These are phyloP conservation scores for Tribolium madens DNA, from an alignment of 1,140 invertebrate genomes.

Conservation along the genomic window DNA sequence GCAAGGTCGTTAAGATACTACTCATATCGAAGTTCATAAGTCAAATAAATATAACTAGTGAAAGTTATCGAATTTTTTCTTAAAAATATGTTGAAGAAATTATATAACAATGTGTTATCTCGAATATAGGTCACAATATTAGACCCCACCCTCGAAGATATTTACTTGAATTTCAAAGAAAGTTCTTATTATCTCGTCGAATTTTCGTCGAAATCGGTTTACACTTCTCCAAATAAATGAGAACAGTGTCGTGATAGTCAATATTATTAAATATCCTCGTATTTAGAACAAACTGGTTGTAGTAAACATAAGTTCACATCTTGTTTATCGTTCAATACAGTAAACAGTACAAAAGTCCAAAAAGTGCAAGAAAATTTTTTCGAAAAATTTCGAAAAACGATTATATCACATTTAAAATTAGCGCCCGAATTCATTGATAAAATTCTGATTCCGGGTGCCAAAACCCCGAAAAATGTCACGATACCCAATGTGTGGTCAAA, in stretches of 20 bases:
- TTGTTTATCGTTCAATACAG: conserved; percentile 29
- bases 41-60: conserved; percentile 24
- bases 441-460: conserved; percentile 1
- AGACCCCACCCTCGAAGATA: conserved; percentile 5
- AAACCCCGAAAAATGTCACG: neutral
- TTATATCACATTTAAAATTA: conserved; percentile 14
- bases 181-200: neutral
- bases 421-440: conserved; percentile 29
- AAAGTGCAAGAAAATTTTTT: conserved; percentile 4
- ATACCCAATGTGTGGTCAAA: neutral
- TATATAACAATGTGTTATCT: conserved; percentile 17
- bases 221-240: conserved; percentile 16
- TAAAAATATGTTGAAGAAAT: conserved; percentile 9
- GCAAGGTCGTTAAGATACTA: conserved; percentile 22
- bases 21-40: conserved; percentile 11
- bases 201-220: neutral
- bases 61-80: conserved; percentile 19
- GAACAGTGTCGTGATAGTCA: conserved; percentile 3
- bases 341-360: conserved; percentile 36
- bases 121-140: conserved; percentile 24
- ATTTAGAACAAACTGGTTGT: conserved; percentile 24
- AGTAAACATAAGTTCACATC: conserved; percentile 32
- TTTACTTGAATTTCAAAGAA: neutral
- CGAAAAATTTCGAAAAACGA: neutral
- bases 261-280: conserved; percentile 17